Evolutionary conservation across 2,888 invertebrate species (phyloP).

Genomic region (Rambutsinella grinnellia): DNA sequence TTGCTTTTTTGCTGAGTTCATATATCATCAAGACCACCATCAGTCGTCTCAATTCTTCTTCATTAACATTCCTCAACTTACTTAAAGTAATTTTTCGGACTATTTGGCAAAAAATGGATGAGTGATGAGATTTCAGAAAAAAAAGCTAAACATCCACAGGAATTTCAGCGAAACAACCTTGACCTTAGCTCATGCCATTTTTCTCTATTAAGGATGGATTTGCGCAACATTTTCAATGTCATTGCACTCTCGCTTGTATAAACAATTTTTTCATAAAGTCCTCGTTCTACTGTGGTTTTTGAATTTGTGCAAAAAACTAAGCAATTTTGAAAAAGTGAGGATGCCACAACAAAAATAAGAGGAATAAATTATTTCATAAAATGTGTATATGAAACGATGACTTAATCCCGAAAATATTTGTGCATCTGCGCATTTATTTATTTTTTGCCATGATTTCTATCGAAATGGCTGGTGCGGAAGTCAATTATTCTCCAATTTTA

Average conservation of each 20-base stretch:
- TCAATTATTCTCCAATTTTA: no score
- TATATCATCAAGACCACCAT: not conserved
- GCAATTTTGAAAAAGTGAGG: not conserved
- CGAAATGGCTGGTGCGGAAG: conserved; percentile 29
- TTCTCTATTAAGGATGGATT: no score
- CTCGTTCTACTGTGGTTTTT: not conserved
- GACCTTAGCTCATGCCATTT: conserved; percentile 43
- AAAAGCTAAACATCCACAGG: not conserved
- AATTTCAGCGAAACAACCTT: conserved; percentile 27
- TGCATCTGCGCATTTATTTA: conserved; percentile 38
- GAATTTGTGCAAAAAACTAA: not conserved
- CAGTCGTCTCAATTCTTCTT: not conserved
- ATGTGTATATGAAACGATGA: no score
- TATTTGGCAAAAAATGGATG: not conserved
- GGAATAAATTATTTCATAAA: no score
- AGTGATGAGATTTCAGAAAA: not conserved
- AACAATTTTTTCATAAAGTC: not conserved
- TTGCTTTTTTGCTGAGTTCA: conserved; percentile 3
- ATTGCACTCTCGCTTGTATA: conserved; percentile 21
- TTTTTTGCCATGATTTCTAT: no score
- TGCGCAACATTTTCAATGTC: conserved; percentile 43
- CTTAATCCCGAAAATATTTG: conserved; percentile 43
- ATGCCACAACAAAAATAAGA: no score
- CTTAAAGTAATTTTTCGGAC: conserved; percentile 19
- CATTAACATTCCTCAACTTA: conserved; percentile 32